phyloP scores from a whole-genome alignment of 2,113 vertebrate species.

The Larimichthys crocea region DNA sequence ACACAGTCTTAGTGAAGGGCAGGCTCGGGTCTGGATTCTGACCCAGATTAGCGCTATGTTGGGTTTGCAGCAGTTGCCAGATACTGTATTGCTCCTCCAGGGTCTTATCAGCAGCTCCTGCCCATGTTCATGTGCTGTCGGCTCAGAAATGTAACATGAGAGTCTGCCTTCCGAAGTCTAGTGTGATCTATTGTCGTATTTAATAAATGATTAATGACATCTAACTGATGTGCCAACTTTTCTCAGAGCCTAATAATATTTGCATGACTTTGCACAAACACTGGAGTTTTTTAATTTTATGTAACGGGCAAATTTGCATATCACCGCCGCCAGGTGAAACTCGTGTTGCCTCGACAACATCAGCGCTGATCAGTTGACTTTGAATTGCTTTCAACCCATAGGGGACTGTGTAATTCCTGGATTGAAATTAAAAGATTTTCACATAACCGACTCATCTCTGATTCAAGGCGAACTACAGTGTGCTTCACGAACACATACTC shows the following conservation, averaged over 20 bases:
- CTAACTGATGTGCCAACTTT: neutral
- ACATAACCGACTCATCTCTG: neutral
- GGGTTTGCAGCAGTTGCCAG: conserved; percentile 13
- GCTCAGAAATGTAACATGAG: conserved; percentile 32
- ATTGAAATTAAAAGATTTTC: neutral
- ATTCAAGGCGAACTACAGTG: neutral
- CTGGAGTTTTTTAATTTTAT: neutral
- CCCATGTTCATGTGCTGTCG: neutral
- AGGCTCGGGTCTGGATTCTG: conserved; percentile 48
- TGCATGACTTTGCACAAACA: conserved; percentile 2
- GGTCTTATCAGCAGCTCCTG: neutral
- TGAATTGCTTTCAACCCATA: neutral
- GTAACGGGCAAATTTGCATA: neutral
- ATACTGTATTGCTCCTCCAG: neutral
- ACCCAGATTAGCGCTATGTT: conserved; percentile 50
- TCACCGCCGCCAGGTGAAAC: neutral
- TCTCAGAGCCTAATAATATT: neutral
- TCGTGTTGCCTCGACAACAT: neutral
- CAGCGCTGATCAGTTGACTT: neutral
- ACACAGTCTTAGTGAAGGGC: conserved; percentile 56
- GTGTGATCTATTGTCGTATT: conserved; percentile 51
- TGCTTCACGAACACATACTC: neutral
- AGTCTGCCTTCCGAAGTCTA: conserved; percentile 21
- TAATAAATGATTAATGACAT: conserved; percentile 62
- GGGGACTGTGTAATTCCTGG: neutral